phyloP scores from a whole-genome alignment of 2,888 invertebrate species.

The Steinernema hermaphroditum region DNA sequence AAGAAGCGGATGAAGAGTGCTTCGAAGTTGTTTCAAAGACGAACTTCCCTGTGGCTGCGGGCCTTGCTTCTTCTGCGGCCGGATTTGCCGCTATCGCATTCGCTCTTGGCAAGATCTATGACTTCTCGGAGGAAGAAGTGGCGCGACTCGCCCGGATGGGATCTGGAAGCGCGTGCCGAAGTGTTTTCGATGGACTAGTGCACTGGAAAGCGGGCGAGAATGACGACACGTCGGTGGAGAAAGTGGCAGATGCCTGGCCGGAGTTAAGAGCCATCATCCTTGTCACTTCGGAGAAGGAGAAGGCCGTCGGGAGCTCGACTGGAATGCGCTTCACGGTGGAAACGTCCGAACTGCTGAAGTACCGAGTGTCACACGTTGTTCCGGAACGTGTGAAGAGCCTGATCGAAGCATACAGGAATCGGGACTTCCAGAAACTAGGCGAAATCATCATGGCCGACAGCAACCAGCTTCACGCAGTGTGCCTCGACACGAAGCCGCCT shows the following conservation, averaged over 20 bases:
- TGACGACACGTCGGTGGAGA: conserved; percentile 55
- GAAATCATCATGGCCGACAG: conserved; percentile 91
- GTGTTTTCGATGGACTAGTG: conserved; percentile 90
- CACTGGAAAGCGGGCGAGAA: conserved; percentile 78
- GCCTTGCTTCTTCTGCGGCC: conserved; percentile 95
- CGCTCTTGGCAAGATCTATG: conserved; percentile 56
- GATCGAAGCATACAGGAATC: conserved; percentile 72
- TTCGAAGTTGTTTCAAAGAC: conserved; percentile 73
- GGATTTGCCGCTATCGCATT: conserved; percentile 78
- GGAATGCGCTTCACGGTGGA: conserved; percentile 83
- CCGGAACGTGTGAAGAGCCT: conserved; percentile 74
- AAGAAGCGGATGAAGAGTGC: conserved; percentile 36
- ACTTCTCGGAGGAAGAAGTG: conserved; percentile 61
- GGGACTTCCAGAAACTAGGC: conserved; percentile 83
- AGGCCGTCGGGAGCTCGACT: conserved; percentile 70
- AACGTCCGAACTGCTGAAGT: conserved; percentile 81
- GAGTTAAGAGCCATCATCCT: conserved; percentile 85
- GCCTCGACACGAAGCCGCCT: conserved; percentile 90
- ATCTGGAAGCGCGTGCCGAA: conserved; percentile 95
- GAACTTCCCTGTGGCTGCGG: conserved; percentile 97
- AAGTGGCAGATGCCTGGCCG: conserved; percentile 80
- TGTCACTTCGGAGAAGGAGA: conserved; percentile 73
- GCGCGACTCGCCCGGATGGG: conserved; percentile 63
- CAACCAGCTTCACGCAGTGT: conserved; percentile 92
- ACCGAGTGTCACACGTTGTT: conserved; percentile 77